These are phyloP conservation scores for Asteroscopus sphinx DNA, from an alignment of 2,888 invertebrate genomes.

Conservation along the genomic window DNA sequence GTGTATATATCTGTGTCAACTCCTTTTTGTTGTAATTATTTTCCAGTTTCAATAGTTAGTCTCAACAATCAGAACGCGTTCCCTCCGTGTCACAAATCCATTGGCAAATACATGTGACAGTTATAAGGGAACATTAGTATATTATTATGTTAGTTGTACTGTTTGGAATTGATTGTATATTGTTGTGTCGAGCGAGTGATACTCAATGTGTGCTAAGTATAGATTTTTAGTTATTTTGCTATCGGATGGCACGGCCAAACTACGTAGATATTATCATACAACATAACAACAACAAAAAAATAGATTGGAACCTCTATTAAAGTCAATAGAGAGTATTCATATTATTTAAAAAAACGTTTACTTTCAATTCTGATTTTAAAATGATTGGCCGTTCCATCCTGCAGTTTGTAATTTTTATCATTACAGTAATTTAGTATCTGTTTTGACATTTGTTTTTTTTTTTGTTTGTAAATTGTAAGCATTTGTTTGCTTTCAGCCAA, in stretches of 20 bases:
- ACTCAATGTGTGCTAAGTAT: slow-evolving; percentile 72
- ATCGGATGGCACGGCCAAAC: slow-evolving; percentile 25
- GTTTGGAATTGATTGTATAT: slow-evolving; percentile 64
- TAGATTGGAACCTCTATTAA: slow-evolving; percentile 34
- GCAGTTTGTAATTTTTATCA: slow-evolving; percentile 46
- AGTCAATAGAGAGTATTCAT: slow-evolving; percentile 41
- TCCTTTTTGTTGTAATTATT: slow-evolving; percentile 20
- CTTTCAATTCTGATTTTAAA: slow-evolving; percentile 1
- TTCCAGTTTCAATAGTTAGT: slow-evolving; percentile 18
- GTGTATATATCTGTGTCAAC: too few species aligned
- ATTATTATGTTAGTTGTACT: slow-evolving; percentile 60
- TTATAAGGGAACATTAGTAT: slow-evolving; percentile 54
- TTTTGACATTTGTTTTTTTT: slow-evolving; percentile 57
- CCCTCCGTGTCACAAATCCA: slow-evolving; percentile 55
- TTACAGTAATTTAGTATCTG: slow-evolving; percentile 57
- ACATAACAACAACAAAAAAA: background rate
- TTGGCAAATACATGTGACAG: slow-evolving; percentile 44
- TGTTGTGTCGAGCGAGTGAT: slow-evolving; percentile 71
- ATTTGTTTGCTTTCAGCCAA: slow-evolving; percentile 88
- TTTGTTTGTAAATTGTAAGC: slow-evolving; percentile 89
- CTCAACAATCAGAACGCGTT: slow-evolving; percentile 42
- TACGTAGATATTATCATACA: background rate
- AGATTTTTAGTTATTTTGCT: slow-evolving; percentile 61
- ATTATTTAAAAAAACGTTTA: slow-evolving; percentile 22
- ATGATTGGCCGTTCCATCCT: slow-evolving; percentile 25